phyloP scores from a whole-genome alignment of 2,797 vertebrate genomes.

The Sparus aurata region DNA sequence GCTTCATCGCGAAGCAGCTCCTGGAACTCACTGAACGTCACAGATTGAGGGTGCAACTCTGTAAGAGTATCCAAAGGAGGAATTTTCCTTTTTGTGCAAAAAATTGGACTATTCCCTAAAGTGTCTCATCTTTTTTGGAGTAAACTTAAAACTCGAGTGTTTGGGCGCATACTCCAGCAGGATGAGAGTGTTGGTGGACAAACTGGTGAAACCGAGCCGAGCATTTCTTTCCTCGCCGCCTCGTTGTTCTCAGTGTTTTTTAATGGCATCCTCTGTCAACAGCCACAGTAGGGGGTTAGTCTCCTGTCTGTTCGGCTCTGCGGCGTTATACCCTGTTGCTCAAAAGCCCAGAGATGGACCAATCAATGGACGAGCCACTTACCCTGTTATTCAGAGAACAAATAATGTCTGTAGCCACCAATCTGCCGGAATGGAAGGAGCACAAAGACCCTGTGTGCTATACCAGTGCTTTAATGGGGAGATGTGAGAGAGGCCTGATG shows the following conservation, averaged over 20 bases:
- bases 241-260: slow-evolving; percentile 63
- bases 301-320: slow-evolving; percentile 52
- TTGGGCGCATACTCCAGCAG: slow-evolving; percentile 43
- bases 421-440: slow-evolving; percentile 51
- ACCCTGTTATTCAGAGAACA: slow-evolving; percentile 72
- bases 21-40: slow-evolving; percentile 43
- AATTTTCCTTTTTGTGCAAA: slow-evolving; percentile 26
- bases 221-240: slow-evolving; percentile 33
- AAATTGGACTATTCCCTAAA: slow-evolving; percentile 30
- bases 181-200: slow-evolving; percentile 13
- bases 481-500: slow-evolving; percentile 59
- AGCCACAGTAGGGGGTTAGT: slow-evolving; percentile 63
- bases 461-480: slow-evolving; percentile 47
- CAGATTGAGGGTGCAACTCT: slow-evolving; percentile 31
- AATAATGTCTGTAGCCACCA: slow-evolving; percentile 60
- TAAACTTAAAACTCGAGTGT: slow-evolving; percentile 12
- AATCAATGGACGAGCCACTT: slow-evolving; percentile 73
- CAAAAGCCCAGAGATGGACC: slow-evolving; percentile 67
- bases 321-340: slow-evolving; percentile 57
- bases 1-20: slow-evolving; percentile 27
- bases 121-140: slow-evolving; percentile 9
- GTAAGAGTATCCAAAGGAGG: slow-evolving; percentile 37
- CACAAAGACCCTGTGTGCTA: slow-evolving; percentile 55
- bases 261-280: slow-evolving; percentile 73
- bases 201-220: slow-evolving; percentile 31